Evolutionary conservation across 2,888 invertebrate genomes (phyloP).

Genomic region (Ichneumon xanthorius): DNA sequence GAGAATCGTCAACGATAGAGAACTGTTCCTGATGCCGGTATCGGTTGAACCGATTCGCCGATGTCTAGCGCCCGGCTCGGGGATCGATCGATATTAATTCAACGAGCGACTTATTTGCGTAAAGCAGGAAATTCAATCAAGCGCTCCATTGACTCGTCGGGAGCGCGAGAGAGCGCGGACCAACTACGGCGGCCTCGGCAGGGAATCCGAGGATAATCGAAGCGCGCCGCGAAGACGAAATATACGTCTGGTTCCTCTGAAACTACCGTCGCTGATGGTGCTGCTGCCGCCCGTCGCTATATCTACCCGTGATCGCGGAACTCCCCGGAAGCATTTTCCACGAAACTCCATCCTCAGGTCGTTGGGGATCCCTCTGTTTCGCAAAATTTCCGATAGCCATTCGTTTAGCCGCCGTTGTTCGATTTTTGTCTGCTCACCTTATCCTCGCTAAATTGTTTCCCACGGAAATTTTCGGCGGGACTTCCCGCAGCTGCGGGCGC

Average conservation of each 20-base stretch:
- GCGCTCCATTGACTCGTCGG: slow-evolving; percentile 70
- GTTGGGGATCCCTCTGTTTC: slow-evolving; percentile 1
- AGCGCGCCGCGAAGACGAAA: slow-evolving; percentile 57
- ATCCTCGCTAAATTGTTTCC: neutral
- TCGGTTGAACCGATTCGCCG: neutral
- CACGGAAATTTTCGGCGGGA: neutral
- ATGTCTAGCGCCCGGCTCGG: slow-evolving; percentile 2
- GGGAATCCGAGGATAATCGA: slow-evolving; percentile 42
- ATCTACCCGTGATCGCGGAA: neutral
- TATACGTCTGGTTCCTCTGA: slow-evolving; percentile 31
- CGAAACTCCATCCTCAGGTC: slow-evolving; percentile 5
- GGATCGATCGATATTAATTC: slow-evolving; percentile 70
- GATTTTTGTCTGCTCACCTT: slow-evolving; percentile 32
- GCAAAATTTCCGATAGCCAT: slow-evolving; percentile 12
- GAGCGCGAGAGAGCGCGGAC: slow-evolving; percentile 32
- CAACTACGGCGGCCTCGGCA: neutral
- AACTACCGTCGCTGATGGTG: slow-evolving; percentile 5
- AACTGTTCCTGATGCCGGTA: slow-evolving; percentile 21
- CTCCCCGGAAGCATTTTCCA: slow-evolving; percentile 25
- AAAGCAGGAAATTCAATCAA: slow-evolving; percentile 72
- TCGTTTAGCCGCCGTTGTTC: slow-evolving; percentile 3
- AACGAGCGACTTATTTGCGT: slow-evolving; percentile 70
- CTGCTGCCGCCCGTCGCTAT: neutral
- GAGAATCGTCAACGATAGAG: slow-evolving; percentile 39
- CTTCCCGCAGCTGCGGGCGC: neutral